Base-by-base conservation (phyloP, 1,140 invertebrate species). In the Microplitis demolitor region DNA sequence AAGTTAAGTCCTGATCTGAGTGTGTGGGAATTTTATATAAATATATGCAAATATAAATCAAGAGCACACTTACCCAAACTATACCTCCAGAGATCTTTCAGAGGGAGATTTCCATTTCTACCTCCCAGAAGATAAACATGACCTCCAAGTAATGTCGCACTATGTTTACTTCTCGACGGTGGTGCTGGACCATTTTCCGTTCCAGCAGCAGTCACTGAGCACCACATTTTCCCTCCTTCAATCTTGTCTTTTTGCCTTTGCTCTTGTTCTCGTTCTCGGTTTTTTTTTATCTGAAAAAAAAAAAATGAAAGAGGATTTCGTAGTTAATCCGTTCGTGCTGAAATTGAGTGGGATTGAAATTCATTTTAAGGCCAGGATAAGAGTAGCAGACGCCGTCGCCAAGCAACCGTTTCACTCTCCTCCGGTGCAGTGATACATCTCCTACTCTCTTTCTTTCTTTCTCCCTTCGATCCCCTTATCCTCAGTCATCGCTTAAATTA, bases 51-150 rank as follows among this genome's bases (percentile, higher is more conserved):
- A 60, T 60, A 60, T 14, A 54, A 54, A 31, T 24, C 56, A 64
- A 64, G 13, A 39, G 35, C 50, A 76, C 77, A 31, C 50, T 91
- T 79, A 96, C 94, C 91, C 14, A 96, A 88, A 78, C 92, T 91
- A 79, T 94, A 95, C 78, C 90, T 90, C 95, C 95, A 97, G 71
- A 96, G 90, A 87, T 97, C 95, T 82, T 93, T 92, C 61, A 95
- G 89, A 1, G 94, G 93, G 66, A 95, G 85, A 82, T 93, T 93
- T 35, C 94, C 94, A 85, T 94, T 95, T 39, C 94, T 87, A 5
- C 95, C 95, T 2, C 94, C 95, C 61, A 95, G 88, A 51, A 97
- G 88, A 82, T 95, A 96, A 66, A 96, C 90, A 84, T 91, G 88
- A 39, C 92, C 92, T 31, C 90, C 91, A 58, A 93, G 88, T 45